Evolutionary conservation across 2,113 vertebrate species (phyloP).

Genomic region (Passer domesticus): DNA sequence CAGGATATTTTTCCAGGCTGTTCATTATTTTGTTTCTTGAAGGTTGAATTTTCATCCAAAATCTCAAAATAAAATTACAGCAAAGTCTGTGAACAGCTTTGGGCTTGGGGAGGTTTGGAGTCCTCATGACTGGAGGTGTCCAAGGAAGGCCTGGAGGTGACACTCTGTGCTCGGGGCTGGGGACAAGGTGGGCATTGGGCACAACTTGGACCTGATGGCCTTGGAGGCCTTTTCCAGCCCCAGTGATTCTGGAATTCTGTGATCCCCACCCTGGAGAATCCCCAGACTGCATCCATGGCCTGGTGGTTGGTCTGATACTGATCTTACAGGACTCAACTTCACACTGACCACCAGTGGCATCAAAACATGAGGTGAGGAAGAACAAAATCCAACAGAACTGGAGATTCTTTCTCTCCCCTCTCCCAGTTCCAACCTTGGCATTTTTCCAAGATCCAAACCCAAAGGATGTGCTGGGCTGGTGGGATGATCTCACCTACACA

Average conservation of each 20-base stretch:
- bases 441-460: neutral
- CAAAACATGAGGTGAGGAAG: neutral
- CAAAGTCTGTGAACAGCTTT: neutral
- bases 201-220: neutral
- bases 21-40: neutral
- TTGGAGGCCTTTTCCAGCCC: neutral
- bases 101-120: neutral
- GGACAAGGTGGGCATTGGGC: neutral
- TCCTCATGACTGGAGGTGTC: neutral
- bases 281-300: neutral
- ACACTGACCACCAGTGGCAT: neutral
- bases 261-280: neutral
- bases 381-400: neutral
- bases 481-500: neutral
- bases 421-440: neutral
- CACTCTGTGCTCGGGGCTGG: neutral
- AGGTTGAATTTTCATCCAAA: neutral
- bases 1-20: neutral
- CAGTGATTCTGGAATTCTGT: neutral
- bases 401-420: neutral
- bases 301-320: neutral
- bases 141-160: neutral
- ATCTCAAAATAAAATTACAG: neutral
- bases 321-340: neutral
- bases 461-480: neutral